Evolutionary conservation across 2,113 vertebrate species (phyloP).

Genomic region (Antigone vipio): DNA sequence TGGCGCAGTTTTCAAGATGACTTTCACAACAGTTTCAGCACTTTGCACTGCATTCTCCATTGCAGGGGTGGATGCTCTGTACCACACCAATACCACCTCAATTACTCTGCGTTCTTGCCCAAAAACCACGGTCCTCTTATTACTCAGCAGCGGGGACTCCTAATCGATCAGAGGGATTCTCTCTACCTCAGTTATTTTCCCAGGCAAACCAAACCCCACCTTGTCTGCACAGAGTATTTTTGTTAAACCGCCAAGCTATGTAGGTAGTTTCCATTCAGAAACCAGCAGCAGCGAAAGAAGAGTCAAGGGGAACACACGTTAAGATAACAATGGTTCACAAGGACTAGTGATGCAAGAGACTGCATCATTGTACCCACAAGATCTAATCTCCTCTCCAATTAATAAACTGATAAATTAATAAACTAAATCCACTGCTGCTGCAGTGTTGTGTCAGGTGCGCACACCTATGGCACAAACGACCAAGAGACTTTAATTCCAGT

Average conservation of each 20-base stretch:
- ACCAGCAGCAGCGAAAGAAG: neutral
- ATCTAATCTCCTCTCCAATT: neutral
- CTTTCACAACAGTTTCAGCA: neutral
- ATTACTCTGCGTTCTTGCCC: neutral
- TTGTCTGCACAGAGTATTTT: neutral
- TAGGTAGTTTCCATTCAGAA: neutral
- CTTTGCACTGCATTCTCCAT: neutral
- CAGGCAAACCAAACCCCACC: neutral
- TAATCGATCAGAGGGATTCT: neutral
- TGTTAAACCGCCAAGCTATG: neutral
- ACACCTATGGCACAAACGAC: rapidly evolving
- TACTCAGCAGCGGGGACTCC: neutral
- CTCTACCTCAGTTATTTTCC: neutral
- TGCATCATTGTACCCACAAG: neutral
- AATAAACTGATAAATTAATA: neutral
- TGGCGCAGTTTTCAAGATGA: neutral
- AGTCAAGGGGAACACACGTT: rapidly evolving
- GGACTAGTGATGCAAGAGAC: neutral
- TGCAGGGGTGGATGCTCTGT: neutral
- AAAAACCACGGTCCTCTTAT: neutral
- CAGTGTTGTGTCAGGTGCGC: too few relatives aligned
- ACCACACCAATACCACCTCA: neutral
- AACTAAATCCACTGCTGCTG: neutral
- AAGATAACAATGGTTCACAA: rapidly evolving
- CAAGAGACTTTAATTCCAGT: neutral